Evolutionary conservation across 2,797 vertebrate genomes (phyloP).

Genomic region (Mormyrops attenuatus): DNA sequence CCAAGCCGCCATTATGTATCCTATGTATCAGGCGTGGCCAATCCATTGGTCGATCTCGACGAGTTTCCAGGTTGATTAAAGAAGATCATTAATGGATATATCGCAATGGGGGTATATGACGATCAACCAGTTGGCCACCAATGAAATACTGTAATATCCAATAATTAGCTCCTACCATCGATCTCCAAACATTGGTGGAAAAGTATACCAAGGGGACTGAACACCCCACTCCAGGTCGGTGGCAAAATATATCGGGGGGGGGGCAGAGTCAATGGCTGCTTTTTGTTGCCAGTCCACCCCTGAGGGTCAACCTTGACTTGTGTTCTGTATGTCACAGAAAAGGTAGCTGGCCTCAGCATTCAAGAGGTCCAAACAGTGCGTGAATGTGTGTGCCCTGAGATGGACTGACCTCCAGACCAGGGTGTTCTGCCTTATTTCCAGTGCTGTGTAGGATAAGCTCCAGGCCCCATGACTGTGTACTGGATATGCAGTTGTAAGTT

Average conservation of each 20-base stretch:
- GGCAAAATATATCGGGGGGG: neutral
- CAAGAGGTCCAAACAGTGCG: neutral
- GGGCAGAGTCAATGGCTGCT: neutral
- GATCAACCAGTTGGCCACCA: neutral
- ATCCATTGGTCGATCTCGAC: neutral
- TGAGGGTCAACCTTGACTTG: neutral
- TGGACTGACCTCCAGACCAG: neutral
- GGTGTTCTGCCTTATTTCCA: neutral
- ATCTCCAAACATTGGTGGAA: neutral
- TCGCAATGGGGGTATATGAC: neutral
- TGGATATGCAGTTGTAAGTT: neutral
- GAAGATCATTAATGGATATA: neutral
- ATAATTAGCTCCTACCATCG: neutral
- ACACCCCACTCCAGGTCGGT: neutral
- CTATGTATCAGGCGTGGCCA: neutral
- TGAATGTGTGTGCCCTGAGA: neutral
- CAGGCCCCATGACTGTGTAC: neutral
- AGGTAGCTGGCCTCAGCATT: neutral
- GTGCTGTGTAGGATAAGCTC: neutral
- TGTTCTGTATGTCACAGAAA: neutral
- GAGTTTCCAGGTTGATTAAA: neutral
- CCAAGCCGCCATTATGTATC: neutral
- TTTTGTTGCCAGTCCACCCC: neutral
- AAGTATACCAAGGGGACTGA: neutral
- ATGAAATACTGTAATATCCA: neutral